These are phyloP conservation scores for Tyrannus savana DNA, from an alignment of 2,113 vertebrate genomes.

Conservation along the genomic window DNA sequence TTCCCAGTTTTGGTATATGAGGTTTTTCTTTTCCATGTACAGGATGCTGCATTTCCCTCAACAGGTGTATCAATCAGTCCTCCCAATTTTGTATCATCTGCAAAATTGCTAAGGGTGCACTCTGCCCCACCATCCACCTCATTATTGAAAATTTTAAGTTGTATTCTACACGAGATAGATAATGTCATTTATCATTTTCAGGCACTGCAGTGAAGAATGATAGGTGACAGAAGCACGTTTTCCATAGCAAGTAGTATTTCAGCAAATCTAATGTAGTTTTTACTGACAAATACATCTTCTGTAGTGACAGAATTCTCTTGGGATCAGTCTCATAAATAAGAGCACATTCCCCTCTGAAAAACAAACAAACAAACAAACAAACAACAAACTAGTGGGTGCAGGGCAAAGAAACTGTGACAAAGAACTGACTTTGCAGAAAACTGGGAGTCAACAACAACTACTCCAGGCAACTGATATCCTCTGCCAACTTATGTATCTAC, in stretches of 20 bases:
- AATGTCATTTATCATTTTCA: background rate
- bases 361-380: background rate
- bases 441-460: background rate
- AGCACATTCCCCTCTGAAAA: background rate
- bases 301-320: background rate
- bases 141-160: background rate
- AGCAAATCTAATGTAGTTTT: background rate
- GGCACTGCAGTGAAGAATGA: background rate
- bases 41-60: background rate
- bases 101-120: background rate
- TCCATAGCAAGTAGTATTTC: background rate
- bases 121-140: background rate
- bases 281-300: background rate
- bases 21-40: background rate
- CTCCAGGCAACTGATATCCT: background rate
- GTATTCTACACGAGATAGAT: background rate
- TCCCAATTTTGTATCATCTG: background rate
- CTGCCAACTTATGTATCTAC: background rate
- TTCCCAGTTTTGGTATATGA: background rate
- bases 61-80: background rate
- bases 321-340: background rate
- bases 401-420: background rate
- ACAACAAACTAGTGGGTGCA: background rate
- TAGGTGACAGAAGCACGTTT: background rate
- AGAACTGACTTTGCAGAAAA: background rate